Percentiles rank a stretch among this genome's conserved stretches.
These are phyloP conservation scores for Drosophila rufa DNA, from an alignment of 1,140 invertebrate species.

Conservation along the genomic window DNA sequence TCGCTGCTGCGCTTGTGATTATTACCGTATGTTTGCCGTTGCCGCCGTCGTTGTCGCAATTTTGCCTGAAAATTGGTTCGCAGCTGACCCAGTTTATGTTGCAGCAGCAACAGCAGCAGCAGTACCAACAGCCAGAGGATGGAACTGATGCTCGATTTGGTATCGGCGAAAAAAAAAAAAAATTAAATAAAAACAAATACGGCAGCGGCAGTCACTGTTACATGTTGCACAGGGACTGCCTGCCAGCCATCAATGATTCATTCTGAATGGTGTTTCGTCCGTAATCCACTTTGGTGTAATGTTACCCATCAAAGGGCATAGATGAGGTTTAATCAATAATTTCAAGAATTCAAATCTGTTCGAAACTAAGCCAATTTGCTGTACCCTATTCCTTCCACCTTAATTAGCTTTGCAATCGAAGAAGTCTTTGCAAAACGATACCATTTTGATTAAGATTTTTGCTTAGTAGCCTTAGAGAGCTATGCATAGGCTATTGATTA, in stretches of 20 bases:
- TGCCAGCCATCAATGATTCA: conserved; percentile 1
- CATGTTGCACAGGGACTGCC: conserved; percentile 17
- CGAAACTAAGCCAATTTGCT: background rate
- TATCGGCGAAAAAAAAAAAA: conserved; percentile 11
- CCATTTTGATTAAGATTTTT: too few relatives aligned
- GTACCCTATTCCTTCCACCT: too few relatives aligned
- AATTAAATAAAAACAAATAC: conserved; percentile 2
- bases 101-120: conserved; percentile 30
- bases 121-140: conserved; percentile 16
- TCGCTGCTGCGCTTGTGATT: conserved; percentile 46
- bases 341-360: background rate
- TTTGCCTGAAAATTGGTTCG: conserved; percentile 77
- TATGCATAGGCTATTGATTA: too few relatives aligned
- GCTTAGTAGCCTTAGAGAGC: too few relatives aligned
- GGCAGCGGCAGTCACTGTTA: conserved; percentile 4
- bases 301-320: background rate
- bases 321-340: background rate
- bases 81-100: conserved; percentile 71
- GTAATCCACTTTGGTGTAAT: background rate
- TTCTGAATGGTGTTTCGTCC: background rate
- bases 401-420: background rate
- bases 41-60: conserved; percentile 56
- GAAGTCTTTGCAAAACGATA: too few relatives aligned
- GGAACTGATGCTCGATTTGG: conserved; percentile 40
- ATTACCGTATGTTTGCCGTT: conserved; percentile 43